phyloP scores from a whole-genome alignment of 2,888 invertebrate genomes.

The Stegana nigrithorax region DNA sequence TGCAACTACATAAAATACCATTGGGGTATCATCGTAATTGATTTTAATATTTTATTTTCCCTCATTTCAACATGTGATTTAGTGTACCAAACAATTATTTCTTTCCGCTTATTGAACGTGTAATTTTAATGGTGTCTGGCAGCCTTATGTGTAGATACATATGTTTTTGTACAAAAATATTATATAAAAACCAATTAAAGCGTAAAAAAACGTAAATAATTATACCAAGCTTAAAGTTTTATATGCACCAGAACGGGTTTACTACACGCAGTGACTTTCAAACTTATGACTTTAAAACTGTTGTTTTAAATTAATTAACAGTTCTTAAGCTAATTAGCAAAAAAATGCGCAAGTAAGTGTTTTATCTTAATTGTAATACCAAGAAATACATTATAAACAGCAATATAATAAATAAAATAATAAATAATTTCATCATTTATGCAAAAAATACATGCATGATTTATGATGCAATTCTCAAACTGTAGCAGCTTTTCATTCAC shows the following conservation, averaged over 20 bases:
- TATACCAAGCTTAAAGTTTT: not conserved
- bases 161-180: too few species aligned
- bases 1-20: not conserved
- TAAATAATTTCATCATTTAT: not conserved
- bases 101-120: not conserved
- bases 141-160: too few species aligned
- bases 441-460: not conserved
- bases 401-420: not conserved
- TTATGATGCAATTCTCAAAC: not conserved
- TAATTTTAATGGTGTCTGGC: not conserved
- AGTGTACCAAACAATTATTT: not conserved
- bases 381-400: too few species aligned
- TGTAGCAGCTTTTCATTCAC: not conserved
- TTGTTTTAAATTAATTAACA: not conserved
- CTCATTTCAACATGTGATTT: conserved; percentile 10
- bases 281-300: not conserved
- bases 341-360: too few species aligned
- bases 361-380: too few species aligned
- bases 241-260: not conserved
- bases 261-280: not conserved
- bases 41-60: too few species aligned
- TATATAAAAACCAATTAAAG: too few species aligned
- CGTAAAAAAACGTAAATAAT: too few species aligned
- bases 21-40: too few species aligned
- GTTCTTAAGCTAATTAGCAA: too few species aligned